Conservation (phyloP, 1,140 invertebrate genomes). For the Chelonus insularis region DNA sequence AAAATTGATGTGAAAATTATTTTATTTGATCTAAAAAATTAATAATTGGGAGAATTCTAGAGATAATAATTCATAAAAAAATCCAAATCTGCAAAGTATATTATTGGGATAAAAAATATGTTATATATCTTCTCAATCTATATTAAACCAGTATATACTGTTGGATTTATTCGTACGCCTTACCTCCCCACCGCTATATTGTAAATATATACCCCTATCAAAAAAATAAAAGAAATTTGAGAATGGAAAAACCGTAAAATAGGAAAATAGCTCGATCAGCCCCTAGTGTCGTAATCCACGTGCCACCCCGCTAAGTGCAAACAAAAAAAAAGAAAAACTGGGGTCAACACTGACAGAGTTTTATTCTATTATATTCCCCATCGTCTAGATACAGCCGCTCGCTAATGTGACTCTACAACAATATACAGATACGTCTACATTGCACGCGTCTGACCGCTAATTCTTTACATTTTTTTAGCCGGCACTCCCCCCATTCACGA, state of each 20-base stretch:
- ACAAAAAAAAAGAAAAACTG: slow-evolving; percentile 28
- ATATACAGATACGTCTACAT: slow-evolving; percentile 29
- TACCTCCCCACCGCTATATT: too few species aligned
- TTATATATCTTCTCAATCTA: too few species aligned
- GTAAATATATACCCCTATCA: too few species aligned
- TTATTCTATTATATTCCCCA: slow-evolving; percentile 11
- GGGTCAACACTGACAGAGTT: slow-evolving; percentile 15
- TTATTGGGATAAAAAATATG: too few species aligned
- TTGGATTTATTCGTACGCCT: too few species aligned
- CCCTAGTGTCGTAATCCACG: slow-evolving; percentile 17
- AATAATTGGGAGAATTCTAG: too few species aligned
- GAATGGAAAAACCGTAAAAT: slow-evolving; percentile 27
- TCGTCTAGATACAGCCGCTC: slow-evolving; percentile 8
- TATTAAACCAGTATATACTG: too few species aligned
- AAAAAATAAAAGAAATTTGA: not conserved
- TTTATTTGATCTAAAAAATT: too few species aligned
- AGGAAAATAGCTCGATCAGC: slow-evolving; percentile 31
- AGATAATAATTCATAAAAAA: too few species aligned
- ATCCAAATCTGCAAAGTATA: too few species aligned
- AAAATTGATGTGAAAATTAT: too few species aligned
- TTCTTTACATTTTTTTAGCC: slow-evolving; percentile 29
- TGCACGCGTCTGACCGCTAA: slow-evolving; percentile 34
- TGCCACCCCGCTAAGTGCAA: slow-evolving; percentile 30
- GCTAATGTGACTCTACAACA: slow-evolving; percentile 29
- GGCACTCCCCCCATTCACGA: not conserved